Conservation (phyloP, 2,113 vertebrate species). For the Heptranchias perlo region DNA sequence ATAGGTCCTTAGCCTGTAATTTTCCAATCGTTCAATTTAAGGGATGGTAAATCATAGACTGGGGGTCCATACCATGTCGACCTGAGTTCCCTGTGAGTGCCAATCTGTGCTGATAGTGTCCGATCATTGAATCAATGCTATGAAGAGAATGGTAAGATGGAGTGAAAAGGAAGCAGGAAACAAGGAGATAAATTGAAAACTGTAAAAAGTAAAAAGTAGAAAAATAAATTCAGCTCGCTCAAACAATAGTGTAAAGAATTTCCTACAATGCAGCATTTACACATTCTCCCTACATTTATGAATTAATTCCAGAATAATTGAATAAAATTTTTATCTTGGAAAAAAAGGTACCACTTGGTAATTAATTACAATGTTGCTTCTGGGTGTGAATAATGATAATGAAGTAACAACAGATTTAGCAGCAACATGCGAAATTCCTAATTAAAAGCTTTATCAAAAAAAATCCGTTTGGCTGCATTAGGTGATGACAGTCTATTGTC, state of each 20-base stretch:
- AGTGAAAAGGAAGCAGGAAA: neutral
- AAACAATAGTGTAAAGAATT: neutral
- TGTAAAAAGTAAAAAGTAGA: neutral
- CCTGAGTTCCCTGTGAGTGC: neutral
- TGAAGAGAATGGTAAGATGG: neutral
- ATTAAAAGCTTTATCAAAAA: neutral
- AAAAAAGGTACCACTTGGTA: neutral
- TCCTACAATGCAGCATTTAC: neutral
- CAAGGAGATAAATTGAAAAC: neutral
- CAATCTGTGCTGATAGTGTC: neutral
- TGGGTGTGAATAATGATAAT: neutral
- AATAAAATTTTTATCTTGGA: neutral
- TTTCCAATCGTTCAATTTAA: neutral
- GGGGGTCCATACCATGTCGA: neutral
- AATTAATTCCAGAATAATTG: neutral
- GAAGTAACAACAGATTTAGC: conserved; percentile 18
- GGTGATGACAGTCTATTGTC: neutral
- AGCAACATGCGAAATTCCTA: neutral
- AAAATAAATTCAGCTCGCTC: neutral
- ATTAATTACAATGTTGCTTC: neutral
- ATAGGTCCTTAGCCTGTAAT: neutral
- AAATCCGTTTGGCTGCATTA: neutral
- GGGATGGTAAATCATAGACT: neutral
- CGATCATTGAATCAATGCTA: neutral
- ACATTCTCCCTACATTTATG: neutral